Conservation (phyloP, 2,888 invertebrate genomes). For the Oligia strigilis region DNA sequence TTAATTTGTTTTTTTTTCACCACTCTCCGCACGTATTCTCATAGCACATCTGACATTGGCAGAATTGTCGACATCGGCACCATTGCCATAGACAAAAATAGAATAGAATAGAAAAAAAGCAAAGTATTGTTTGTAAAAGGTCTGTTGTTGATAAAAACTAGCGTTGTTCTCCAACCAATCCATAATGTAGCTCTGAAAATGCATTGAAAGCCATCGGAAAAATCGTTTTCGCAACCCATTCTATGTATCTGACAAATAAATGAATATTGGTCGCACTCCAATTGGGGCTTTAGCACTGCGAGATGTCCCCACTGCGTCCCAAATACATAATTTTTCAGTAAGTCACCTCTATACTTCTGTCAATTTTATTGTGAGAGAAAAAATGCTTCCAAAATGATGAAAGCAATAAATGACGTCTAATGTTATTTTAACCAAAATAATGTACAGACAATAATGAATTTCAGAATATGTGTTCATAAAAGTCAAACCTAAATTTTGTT, state of each 20-base stretch:
- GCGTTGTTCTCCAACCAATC: neutral
- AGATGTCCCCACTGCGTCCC: conserved; percentile 8
- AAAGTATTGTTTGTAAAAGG: neutral
- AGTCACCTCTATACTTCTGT: neutral
- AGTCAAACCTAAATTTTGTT: conserved; percentile 41
- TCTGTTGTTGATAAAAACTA: neutral
- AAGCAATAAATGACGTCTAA: neutral
- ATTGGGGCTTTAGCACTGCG: conserved; percentile 6
- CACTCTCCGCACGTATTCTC: too few relatives aligned
- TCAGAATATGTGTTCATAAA: conserved; percentile 35
- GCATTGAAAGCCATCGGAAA: conserved; percentile 1
- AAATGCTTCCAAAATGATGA: neutral
- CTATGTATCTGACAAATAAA: conserved; percentile 30
- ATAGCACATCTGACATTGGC: too few relatives aligned
- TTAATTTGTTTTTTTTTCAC: too few relatives aligned
- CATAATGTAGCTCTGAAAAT: conserved; percentile 20
- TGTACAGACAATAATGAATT: neutral
- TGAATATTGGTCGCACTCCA: conserved; percentile 34
- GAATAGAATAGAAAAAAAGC: too few relatives aligned
- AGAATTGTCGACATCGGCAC: too few relatives aligned
- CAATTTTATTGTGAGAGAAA: neutral
- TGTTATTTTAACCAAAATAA: conserved; percentile 9
- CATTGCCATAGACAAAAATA: too few relatives aligned
- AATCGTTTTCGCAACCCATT: conserved; percentile 18
- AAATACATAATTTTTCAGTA: conserved; percentile 56